phyloP scores from a whole-genome alignment of 2,797 vertebrate species.

The Trachurus trachurus region DNA sequence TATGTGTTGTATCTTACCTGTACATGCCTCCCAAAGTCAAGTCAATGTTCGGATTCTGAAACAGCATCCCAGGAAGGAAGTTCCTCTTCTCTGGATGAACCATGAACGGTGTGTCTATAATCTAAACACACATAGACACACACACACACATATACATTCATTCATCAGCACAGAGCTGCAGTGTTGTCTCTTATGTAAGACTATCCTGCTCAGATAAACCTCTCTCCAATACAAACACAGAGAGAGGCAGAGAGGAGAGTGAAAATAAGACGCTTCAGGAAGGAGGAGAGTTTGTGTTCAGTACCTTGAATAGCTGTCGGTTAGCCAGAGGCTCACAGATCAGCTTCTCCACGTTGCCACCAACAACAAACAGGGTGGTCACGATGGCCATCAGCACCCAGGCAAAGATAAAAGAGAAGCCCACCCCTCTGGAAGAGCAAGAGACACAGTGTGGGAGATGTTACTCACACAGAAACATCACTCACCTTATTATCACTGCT shows the following conservation, averaged over 20 bases:
- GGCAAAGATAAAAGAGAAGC: constrained; percentile 94
- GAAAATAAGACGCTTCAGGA: background rate
- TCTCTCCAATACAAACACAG: constrained; percentile 12
- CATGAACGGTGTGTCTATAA: constrained; percentile 95
- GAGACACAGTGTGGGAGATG: constrained; percentile 9
- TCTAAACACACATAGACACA: constrained; percentile 78
- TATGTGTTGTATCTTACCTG: constrained; percentile 84
- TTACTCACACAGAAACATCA: background rate
- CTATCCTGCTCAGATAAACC: constrained; percentile 8
- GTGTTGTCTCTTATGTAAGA: constrained; percentile 20
- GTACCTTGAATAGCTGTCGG: constrained; percentile 92
- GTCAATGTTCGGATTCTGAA: constrained; percentile 91
- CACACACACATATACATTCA: constrained; percentile 22
- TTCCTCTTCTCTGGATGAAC: constrained; percentile 91
- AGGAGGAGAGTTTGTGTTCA: constrained; percentile 19
- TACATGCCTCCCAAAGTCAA: constrained; percentile 95
- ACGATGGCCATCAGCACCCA: constrained; percentile 94
- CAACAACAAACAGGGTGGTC: constrained; percentile 88
- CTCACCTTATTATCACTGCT: background rate
- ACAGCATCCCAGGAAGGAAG: constrained; percentile 92
- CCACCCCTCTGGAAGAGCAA: constrained; percentile 89
- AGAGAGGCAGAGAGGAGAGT: background rate
- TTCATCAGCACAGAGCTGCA: constrained; percentile 36
- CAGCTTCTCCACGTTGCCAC: constrained; percentile 94
- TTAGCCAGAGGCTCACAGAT: constrained; percentile 94